Conservation (phyloP, 2,888 invertebrate genomes). For the Torymus aiolomorphi region DNA sequence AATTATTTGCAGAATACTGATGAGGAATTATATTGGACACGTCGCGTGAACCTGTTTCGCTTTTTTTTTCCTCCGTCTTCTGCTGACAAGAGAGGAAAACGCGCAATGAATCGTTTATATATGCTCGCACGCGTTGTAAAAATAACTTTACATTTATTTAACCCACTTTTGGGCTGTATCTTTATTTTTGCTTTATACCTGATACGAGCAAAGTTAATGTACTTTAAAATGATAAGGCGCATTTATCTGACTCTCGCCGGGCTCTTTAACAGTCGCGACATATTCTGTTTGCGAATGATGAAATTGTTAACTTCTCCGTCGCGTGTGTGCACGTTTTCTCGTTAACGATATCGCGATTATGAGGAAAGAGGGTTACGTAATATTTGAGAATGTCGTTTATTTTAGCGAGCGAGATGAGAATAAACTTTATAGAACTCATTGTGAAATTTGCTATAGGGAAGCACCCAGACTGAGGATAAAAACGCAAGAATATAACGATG, state of each 20-base stretch:
- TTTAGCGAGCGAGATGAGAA: no score
- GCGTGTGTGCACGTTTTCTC: no score
- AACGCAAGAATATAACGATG: no score
- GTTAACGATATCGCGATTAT: no score
- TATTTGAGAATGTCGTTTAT: no score
- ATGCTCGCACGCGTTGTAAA: not conserved
- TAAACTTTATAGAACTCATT: no score
- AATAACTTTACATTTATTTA: constrained; percentile 40
- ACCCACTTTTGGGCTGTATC: constrained; percentile 16
- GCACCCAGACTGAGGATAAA: no score
- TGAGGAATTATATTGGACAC: constrained; percentile 21
- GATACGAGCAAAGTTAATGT: constrained; percentile 15
- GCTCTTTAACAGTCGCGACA: constrained; percentile 34
- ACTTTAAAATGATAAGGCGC: constrained; percentile 5
- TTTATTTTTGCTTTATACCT: constrained; percentile 2
- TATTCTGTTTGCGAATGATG: not conserved
- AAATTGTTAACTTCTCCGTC: no score
- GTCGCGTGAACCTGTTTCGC: not conserved
- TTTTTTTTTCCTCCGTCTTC: not conserved
- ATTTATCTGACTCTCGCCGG: not conserved
- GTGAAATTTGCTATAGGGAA: no score
- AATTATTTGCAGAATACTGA: constrained; percentile 30
- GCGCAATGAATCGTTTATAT: no score
- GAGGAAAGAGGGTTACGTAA: no score
- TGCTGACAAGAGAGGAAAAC: no score